phyloP scores from a whole-genome alignment of 2,888 invertebrate species.

The Noctua comes region DNA sequence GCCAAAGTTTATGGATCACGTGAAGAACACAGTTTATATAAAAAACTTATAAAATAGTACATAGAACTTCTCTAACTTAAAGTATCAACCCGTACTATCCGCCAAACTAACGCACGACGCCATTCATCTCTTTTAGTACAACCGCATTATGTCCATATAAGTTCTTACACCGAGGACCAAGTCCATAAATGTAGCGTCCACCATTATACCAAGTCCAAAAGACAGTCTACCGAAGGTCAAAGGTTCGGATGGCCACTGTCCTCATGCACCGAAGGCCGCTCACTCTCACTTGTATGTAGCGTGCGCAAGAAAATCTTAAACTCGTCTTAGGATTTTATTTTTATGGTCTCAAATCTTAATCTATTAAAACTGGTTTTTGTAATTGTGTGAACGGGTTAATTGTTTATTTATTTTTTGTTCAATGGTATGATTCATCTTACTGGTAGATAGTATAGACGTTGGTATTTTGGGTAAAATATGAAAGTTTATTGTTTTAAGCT shows the following conservation, averaged over 20 bases:
- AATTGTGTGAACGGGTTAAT: slow-evolving; percentile 13
- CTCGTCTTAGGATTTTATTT: not conserved
- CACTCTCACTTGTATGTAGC: slow-evolving; percentile 70
- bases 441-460: not conserved
- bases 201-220: slow-evolving; percentile 32
- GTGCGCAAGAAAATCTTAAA: slow-evolving; percentile 61
- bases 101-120: not conserved
- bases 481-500: not conserved
- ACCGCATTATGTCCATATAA: not conserved
- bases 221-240: slow-evolving; percentile 52
- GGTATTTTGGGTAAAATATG: not conserved
- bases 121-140: not conserved
- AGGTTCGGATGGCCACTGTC: slow-evolving; percentile 56
- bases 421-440: not conserved
- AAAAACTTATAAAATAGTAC: not conserved
- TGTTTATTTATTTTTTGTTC: slow-evolving; percentile 3
- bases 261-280: slow-evolving; percentile 69
- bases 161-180: not conserved
- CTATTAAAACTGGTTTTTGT: slow-evolving; percentile 10
- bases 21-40: too few species aligned
- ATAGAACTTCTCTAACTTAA: not conserved
- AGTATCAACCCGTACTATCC: not conserved
- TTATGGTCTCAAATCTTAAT: not conserved
- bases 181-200: slow-evolving; percentile 18
- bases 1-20: too few species aligned